Percentiles rank a stretch among this genome's conserved stretches.
Conservation (phyloP, 2,888 invertebrate species). For the Rutpela maculata region DNA sequence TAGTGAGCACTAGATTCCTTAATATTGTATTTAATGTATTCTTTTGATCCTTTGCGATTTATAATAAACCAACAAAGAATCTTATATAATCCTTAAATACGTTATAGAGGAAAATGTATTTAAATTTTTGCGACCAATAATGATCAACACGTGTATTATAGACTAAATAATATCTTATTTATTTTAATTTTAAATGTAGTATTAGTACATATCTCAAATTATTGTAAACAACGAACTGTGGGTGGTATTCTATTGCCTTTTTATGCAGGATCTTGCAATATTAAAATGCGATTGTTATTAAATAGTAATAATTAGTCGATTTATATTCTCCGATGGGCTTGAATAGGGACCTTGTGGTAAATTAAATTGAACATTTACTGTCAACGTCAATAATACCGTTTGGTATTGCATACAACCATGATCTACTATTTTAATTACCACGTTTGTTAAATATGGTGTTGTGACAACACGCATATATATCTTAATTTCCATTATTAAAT, state of each 20-base stretch:
- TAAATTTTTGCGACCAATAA: too few species aligned
- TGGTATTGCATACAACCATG: not conserved
- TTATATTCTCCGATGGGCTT: not conserved
- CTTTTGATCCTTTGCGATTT: too few species aligned
- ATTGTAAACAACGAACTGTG: not conserved
- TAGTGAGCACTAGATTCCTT: too few species aligned
- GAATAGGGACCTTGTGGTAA: slow-evolving; percentile 5
- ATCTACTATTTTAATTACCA: slow-evolving; percentile 16
- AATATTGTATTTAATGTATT: too few species aligned
- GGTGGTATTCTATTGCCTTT: not conserved
- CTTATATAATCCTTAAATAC: too few species aligned
- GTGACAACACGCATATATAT: slow-evolving; percentile 24
- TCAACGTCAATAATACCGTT: not conserved
- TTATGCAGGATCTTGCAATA: not conserved
- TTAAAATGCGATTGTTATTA: not conserved
- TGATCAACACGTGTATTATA: too few species aligned
- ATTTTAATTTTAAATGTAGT: too few species aligned
- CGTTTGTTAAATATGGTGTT: slow-evolving; percentile 24
- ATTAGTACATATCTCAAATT: not conserved
- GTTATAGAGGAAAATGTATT: too few species aligned
- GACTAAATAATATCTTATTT: too few species aligned
- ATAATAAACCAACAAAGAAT: too few species aligned
- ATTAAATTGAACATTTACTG: not conserved
- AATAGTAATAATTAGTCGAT: slow-evolving; percentile 2
- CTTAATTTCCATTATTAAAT: slow-evolving; percentile 39